Base-by-base conservation (phyloP, 2,797 vertebrate species). In the Argentina silus region DNA sequence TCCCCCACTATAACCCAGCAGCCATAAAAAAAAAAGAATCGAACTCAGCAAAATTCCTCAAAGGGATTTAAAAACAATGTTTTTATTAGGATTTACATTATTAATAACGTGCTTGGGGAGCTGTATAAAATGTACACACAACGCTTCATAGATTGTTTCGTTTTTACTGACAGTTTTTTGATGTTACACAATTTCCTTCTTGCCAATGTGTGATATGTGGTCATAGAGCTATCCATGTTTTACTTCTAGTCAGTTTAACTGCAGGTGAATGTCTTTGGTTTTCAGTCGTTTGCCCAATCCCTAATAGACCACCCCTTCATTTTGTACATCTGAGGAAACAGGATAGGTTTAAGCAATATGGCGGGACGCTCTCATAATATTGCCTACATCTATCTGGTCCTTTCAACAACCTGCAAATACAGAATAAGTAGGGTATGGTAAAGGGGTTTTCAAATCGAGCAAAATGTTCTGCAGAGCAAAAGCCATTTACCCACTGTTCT, bases 1-100 rank as follows among this genome's bases (percentile, higher is more conserved):
- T 72, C 75, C 1, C 50, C 81, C 7, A 64, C 73, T 78, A 61
- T 77, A 67, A 67, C 71, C 73, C 65, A 72, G 78, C 85, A 87
- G 89, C 84, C 85, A 85, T 84, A 75, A 62, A 81, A 73, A 85
- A 72, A 75, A 62, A 81, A 73, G 84, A 72, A 81, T 73, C 75
- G n/a, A 23, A 82, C n/a, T n/a, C 65, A 44, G 50, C 1, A 9
- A 55, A 55, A 45, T 63, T 75, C 50, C 74, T 67, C 71, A 72
- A 12, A 53, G 60, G 76, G 69, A 81, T 76, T 67, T 74, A 74
- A 62, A 77, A 44, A 56, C 45, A 66, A 70, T 48, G 68, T 87
- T 83, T 85, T 77, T 84, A 83, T 80, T 80, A 79, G 73, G 80
- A 85, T 82, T 85, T 83, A 86, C 80, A 84, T 82, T 89, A 84